Percentiles rank a stretch among this genome's conserved stretches.
Conservation (phyloP, 2,888 invertebrate species). For the Oegoconia quadripuncta region DNA sequence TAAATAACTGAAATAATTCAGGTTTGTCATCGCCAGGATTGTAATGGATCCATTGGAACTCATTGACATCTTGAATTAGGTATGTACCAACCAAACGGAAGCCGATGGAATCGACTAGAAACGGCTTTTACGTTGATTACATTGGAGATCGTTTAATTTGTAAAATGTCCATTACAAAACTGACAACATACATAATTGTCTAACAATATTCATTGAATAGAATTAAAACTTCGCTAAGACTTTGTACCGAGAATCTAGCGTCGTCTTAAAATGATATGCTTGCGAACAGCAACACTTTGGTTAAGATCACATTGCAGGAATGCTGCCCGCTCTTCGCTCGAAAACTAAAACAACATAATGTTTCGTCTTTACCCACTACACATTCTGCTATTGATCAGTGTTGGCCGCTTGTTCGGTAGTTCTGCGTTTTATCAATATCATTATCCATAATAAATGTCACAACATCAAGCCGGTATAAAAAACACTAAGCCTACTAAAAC, state of each 20-base stretch:
- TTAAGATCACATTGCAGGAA: slow-evolving; percentile 58
- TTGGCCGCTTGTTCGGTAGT: slow-evolving; percentile 63
- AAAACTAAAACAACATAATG: slow-evolving; percentile 47
- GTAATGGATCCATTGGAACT: slow-evolving; percentile 40
- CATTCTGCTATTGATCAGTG: slow-evolving; percentile 69
- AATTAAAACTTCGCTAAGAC: slow-evolving; percentile 69
- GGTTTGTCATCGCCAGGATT: slow-evolving; percentile 49
- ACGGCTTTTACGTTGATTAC: slow-evolving; percentile 34
- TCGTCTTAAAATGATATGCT: slow-evolving; percentile 75
- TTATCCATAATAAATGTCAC: slow-evolving; percentile 75
- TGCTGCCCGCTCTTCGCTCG: slow-evolving; percentile 48
- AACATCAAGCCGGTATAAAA: slow-evolving; percentile 80
- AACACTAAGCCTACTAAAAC: slow-evolving; percentile 79
- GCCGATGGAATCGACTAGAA: slow-evolving; percentile 60
- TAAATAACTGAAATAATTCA: slow-evolving; percentile 76
- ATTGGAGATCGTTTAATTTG: slow-evolving; percentile 25
- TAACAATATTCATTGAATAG: slow-evolving; percentile 72
- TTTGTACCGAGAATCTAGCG: slow-evolving; percentile 73
- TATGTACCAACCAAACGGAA: slow-evolving; percentile 29
- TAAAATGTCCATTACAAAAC: slow-evolving; percentile 49
- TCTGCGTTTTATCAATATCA: slow-evolving; percentile 59
- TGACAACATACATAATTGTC: slow-evolving; percentile 62
- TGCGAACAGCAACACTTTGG: slow-evolving; percentile 76
- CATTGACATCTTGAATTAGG: slow-evolving; percentile 23
- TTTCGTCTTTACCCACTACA: slow-evolving; percentile 62